Base-by-base conservation (phyloP, 2,888 invertebrate genomes). In the Yponomeuta cagnagella region DNA sequence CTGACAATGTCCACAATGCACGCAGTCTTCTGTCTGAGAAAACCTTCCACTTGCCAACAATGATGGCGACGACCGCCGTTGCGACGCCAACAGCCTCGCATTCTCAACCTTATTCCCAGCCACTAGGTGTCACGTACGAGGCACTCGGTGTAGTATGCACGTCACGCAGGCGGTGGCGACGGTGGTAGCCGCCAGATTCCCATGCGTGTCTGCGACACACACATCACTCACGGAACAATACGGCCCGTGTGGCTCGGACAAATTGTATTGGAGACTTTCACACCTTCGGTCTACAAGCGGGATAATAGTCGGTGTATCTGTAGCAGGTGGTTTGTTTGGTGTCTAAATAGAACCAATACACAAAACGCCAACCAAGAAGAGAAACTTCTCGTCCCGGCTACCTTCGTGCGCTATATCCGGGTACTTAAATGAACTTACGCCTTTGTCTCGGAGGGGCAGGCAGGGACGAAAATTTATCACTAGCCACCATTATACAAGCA, bases 1-100 rank as follows among this genome's bases (percentile, higher is more conserved):
- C 12, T 15, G 52, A 58, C 52, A 58, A 58, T 58, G 12, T 58
- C 52, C 52, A 58, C 52, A 58, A 58, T 58, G 15, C 52, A 12
- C 52, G 52, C 1, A 58, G 52, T 15, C 52, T 58, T 5, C 52
- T 5, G 52, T 58, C 52, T 58, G 52, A 58, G 52, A 58, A 43
- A 58, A 58, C 52, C 52, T 58, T 58, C 52, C 52, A 58, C 52
- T 58, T 9, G 52, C 52, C 52, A 58, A 58, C 52, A 58, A 58
- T 58, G 52, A 58, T 15, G 43, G 15, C 52, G 52, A 8, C 52
- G 52, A 58, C 52, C 52, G 52, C 52, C 52, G 52, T 15, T 3
- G 52, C 52, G 52, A 58, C 52, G 52, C 15, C 52, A 58, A 15
- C 52, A 8, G 12, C 52, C 8, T 12, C 52, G 12, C 52, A 58